A percentile compares a stretch with the other conserved stretches of the same genome.
These are phyloP conservation scores for Leptinotarsa lineolata DNA, from an alignment of 1,140 invertebrate genomes.

Conservation along the genomic window DNA sequence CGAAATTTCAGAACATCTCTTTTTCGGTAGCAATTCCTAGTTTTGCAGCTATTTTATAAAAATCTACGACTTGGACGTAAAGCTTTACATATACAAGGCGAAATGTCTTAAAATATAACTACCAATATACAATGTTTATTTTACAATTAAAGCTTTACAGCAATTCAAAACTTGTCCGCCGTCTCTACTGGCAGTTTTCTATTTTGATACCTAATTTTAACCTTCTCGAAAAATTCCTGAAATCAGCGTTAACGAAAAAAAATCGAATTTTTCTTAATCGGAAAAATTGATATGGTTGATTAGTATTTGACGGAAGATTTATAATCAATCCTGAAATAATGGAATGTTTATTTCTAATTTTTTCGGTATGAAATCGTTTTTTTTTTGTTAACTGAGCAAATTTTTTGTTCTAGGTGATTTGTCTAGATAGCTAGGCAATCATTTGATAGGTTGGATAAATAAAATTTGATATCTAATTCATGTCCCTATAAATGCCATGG, in stretches of 20 bases:
- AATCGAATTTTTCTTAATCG: too few species aligned
- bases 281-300: too few species aligned
- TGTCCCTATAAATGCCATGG: too few species aligned
- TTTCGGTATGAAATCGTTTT: too few species aligned
- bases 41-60: slow-evolving; percentile 25
- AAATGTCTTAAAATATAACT: slow-evolving; percentile 33
- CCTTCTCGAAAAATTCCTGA: slow-evolving; percentile 5
- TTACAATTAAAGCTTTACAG: slow-evolving; percentile 48
- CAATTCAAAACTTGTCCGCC: slow-evolving; percentile 38
- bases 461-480: too few species aligned
- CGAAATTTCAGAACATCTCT: neutral
- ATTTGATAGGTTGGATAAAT: too few species aligned
- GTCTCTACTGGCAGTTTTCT: slow-evolving; percentile 42
- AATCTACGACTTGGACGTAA: slow-evolving; percentile 30
- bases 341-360: too few species aligned
- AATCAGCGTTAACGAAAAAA: neutral
- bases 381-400: too few species aligned
- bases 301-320: too few species aligned
- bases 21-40: neutral
- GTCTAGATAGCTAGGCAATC: too few species aligned
- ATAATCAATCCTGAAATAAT: too few species aligned
- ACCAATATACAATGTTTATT: slow-evolving; percentile 41
- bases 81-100: slow-evolving; percentile 34
- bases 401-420: too few species aligned
- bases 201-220: slow-evolving; percentile 32